Evolutionary conservation across 2,113 vertebrate species (phyloP), one percentile per base, ranked within the genome.

Genomic region (Deroptyus accipitrinus): DNA sequence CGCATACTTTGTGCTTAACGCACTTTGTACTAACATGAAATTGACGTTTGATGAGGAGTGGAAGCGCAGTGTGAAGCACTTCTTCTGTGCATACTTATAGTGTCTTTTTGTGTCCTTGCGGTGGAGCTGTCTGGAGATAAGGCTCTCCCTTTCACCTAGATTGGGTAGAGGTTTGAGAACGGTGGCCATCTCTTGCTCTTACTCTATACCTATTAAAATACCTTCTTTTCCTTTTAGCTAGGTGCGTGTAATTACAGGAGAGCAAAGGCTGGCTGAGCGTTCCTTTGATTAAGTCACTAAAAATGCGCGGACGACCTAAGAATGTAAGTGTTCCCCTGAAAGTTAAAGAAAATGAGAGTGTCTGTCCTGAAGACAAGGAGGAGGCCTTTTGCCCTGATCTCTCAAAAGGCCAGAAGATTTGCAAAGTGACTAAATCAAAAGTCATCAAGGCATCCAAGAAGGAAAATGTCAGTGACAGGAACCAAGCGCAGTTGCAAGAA

Each of bases 21-120:
- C 23, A 4, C 7, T 31, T 25, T 10, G 23, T 19, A 10, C 22
- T 28, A 28, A 24, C 1, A 1, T 6, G 3, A 27, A 31, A 16
- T 25, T 33, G 49, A 51, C 5, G 49, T 51, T 25, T 51, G 15
- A 3, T 28, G 5, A 35, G 7, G 30, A 7, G 6, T 24, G 28
- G 8, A 33, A 19, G 13, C 1, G 1, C 6, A 28, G 13, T 24
- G 0, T 22, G 9, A 17, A 39, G 35, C 17, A 1, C 12, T 12
- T 57, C 8, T 25, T 14, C 24, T 63, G 33, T 37, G 23, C 10
- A 16, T 37, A 17, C 35, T 62, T 62, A 25, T 17, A 62, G 35
- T 11, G 9, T 8, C 0, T 23, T 72, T 75, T 35, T 22, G 11
- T 39, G 30, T 57, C 51, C 19, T 54, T 52, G 39, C 16, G 37